A percentile compares a stretch with the other conserved stretches of the same genome.
These are phyloP conservation scores for Epinotia brunnichana DNA, from an alignment of 2,888 invertebrate species.

Conservation along the genomic window DNA sequence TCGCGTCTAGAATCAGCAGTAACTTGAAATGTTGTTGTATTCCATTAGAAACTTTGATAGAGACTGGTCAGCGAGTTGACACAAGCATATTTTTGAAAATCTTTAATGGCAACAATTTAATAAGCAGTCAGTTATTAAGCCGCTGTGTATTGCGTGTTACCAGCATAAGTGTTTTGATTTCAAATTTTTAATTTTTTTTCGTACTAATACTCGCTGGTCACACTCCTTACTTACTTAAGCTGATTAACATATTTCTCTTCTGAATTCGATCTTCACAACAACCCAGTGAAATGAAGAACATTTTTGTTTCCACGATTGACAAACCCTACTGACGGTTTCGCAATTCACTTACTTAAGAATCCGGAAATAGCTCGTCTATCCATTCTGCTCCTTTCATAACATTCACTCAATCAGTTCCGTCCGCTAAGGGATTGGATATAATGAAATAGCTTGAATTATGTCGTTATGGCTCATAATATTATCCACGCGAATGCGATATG, in stretches of 20 bases:
- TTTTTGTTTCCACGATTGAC: background rate
- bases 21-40: no score
- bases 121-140: no score
- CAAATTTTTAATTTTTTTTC: no score
- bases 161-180: no score
- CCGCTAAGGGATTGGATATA: conserved; percentile 17
- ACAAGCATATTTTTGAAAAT: no score
- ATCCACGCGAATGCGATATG: conserved; percentile 33
- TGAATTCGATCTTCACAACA: background rate
- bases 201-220: no score
- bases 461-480: conserved; percentile 29
- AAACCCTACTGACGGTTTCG: background rate
- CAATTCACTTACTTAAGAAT: background rate
- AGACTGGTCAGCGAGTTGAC: no score
- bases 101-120: no score
- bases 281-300: background rate
- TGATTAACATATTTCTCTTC: no score
- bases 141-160: no score
- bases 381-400: conserved; percentile 7
- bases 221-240: no score
- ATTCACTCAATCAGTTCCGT: conserved; percentile 27
- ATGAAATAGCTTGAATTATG: conserved; percentile 26
- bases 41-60: no score
- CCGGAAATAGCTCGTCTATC: conserved; percentile 4
- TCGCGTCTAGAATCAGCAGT: background rate